Evolutionary conservation across 1,140 invertebrate species (phyloP).

Genomic region (Muscidifurax raptorellus): DNA sequence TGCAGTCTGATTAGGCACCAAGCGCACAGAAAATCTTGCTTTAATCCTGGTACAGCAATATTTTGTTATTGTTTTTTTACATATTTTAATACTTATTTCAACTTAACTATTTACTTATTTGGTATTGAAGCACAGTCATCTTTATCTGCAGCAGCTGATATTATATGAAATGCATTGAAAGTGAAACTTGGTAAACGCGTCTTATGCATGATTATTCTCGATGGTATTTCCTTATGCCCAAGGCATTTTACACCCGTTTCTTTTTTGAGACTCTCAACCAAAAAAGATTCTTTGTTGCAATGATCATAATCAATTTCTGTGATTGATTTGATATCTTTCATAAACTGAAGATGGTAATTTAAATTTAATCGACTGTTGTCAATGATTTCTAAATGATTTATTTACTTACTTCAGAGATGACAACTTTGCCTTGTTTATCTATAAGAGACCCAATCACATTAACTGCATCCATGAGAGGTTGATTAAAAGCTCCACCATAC

Average conservation of each 20-base stretch:
- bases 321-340: conserved; percentile 67
- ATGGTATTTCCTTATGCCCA: conserved; percentile 57
- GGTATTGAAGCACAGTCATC: conserved; percentile 47
- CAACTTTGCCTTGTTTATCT: conserved; percentile 53
- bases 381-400: conserved; percentile 2
- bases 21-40: conserved; percentile 81
- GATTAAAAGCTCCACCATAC: conserved; percentile 58
- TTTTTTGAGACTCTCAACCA: conserved; percentile 73
- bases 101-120: conserved; percentile 51
- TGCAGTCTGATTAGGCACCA: conserved; percentile 77
- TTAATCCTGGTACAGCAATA: conserved; percentile 76
- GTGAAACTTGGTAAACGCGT: conserved; percentile 79
- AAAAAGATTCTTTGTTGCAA: conserved; percentile 78
- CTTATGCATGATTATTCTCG: conserved; percentile 74
- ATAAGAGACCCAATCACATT: conserved; percentile 45
- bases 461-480: conserved; percentile 56
- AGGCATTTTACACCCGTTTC: conserved; percentile 72
- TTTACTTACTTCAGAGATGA: conserved; percentile 46
- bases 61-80: conserved; percentile 75
- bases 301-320: conserved; percentile 75
- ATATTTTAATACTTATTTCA: not conserved
- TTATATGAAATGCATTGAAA: conserved; percentile 81
- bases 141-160: conserved; percentile 77
- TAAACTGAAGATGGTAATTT: conserved; percentile 41
- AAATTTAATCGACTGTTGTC: conserved; percentile 2